Evolutionary conservation across 2,888 invertebrate genomes (phyloP), one percentile per base, ranked within the genome.

Genomic region (Zhengitettix transpicula): DNA sequence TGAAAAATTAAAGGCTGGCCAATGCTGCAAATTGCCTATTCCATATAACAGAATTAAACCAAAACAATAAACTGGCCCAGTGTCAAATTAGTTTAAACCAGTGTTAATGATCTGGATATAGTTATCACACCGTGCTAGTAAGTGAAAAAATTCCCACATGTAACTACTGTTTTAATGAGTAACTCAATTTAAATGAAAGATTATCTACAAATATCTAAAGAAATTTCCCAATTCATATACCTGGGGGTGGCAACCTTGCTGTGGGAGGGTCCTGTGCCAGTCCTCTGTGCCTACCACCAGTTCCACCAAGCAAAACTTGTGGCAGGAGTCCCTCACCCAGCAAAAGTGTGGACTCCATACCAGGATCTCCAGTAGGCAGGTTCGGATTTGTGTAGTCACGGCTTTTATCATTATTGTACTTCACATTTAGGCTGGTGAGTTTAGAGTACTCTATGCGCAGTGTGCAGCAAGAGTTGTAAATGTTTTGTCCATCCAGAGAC

Each of bases 331-430:
- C 84, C 56, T 73, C 73, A 64, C 78, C 75, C 69, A 81, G 72
- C 40, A n/a, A 14, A 62, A 79, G 75, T 68, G 81, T 83, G 66
- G 80, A 71, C 65, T 69, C 72, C 67, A 72, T 77, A 62, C 80
- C 79, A 42, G 81, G 78, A 68, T 98, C 97, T 58, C 98, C 98
- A 58, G 93, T 91, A 9, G 98, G 98, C 73, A 99, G 83, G 73
- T 88, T 89, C 58, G 98, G 98, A 77, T 99, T 98, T 68, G 98
- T 99, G 81, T 96, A 99, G 79, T 99, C 99, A 63, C 98, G 82
- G 64, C 95, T 96, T 79, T 99, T 99, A 80, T 99, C 99, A 78
- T 99, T 99, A 81, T 99, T 99, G 81, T 96, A 99, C 76, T 97
- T 96, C 68, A 99, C 98, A 77, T 98, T 98, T 69, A 99, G 81